Evolutionary conservation across 2,797 vertebrate genomes (phyloP).

Genomic region (Sebastolobus alascanus): DNA sequence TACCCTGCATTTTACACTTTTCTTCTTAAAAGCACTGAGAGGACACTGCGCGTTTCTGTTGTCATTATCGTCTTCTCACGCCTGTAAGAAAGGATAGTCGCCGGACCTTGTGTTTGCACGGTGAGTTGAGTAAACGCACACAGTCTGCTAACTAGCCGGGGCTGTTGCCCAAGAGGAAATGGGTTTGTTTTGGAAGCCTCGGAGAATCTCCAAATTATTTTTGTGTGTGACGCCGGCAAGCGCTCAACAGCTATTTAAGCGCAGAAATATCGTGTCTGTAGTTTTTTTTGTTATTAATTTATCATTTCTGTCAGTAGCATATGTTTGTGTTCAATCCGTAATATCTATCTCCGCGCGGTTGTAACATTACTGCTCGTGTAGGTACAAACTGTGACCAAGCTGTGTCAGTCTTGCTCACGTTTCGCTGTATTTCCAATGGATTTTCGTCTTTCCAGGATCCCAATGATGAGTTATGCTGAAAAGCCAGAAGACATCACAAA

Average conservation of each 20-base stretch:
- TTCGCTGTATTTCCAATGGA: slow-evolving; percentile 24
- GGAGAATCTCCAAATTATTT: slow-evolving; percentile 11
- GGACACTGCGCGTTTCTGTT: not conserved
- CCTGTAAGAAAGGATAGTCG: slow-evolving; percentile 37
- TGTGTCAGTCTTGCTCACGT: slow-evolving; percentile 77
- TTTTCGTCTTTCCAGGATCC: slow-evolving; percentile 63
- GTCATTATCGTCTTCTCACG: slow-evolving; percentile 10
- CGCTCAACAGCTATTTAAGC: rapidly evolving
- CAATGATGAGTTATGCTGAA: slow-evolving; percentile 97
- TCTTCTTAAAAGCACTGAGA: not conserved
- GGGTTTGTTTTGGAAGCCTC: slow-evolving; percentile 78
- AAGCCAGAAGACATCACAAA: slow-evolving; percentile 96
- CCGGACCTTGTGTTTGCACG: slow-evolving; percentile 60
- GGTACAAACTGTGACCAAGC: slow-evolving; percentile 68
- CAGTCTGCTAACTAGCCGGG: slow-evolving; percentile 63
- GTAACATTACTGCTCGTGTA: slow-evolving; percentile 51
- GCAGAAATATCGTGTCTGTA: rapidly evolving
- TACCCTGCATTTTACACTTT: slow-evolving; percentile 6
- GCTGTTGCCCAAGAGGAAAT: slow-evolving; percentile 54
- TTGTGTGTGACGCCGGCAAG: not conserved
- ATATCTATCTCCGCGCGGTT: not conserved
- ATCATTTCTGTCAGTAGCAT: not conserved
- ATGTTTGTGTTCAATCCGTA: not conserved
- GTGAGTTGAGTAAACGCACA: slow-evolving; percentile 58
- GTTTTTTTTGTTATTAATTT: not conserved